Base-by-base conservation (phyloP, 2,888 invertebrate genomes). In the Drosophila seclusa region DNA sequence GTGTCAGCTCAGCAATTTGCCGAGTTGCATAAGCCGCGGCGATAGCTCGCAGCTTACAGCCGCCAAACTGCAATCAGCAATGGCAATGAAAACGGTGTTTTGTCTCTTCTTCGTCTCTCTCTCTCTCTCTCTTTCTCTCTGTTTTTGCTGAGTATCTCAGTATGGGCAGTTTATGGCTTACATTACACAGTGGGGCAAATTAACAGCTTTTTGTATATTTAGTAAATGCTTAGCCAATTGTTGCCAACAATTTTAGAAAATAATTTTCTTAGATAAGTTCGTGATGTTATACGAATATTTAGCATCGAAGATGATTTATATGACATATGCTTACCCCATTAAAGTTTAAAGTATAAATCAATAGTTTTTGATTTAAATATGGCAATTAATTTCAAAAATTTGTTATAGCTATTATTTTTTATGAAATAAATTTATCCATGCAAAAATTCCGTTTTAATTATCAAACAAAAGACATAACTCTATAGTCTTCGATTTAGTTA, bases 31-130 rank as follows among this genome's bases (percentile, higher is more conserved):
- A 78, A 78, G 77, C 80, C 18, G 48, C 27, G 45, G 45, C 80
- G 66, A 80, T 72, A 68, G 61, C 57, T 52, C 36, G 48, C 45
- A 73, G 81, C 73, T 78, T 80, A 69, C 67, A 76, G 81, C 72
- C 81, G 77, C 72, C 78, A 80, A 78, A 78, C 71, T 80, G 78
- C 80, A 80, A 65, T 74, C 40, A 52, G 68, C 68, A 58, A 72
- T 52, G 60, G 57, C 53, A 59, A 66, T 60, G 53, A 54, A 53
- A 59, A 55, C 11, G 32, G 45, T 34, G 48, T 4, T 18, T 27
- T 45, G 45, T 24, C 16, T 18, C 8, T 36, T 27, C 13, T 32
- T 32, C 32, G 3, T 53, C 21, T 52, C 18, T 32, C 3, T 21
- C 8, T 48, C 21, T 52, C 2, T 45, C 21, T 52, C 2, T 16